These are phyloP conservation scores for Malurus leucopterus DNA, from an alignment of 2,797 vertebrate genomes.

Conservation along the genomic window DNA sequence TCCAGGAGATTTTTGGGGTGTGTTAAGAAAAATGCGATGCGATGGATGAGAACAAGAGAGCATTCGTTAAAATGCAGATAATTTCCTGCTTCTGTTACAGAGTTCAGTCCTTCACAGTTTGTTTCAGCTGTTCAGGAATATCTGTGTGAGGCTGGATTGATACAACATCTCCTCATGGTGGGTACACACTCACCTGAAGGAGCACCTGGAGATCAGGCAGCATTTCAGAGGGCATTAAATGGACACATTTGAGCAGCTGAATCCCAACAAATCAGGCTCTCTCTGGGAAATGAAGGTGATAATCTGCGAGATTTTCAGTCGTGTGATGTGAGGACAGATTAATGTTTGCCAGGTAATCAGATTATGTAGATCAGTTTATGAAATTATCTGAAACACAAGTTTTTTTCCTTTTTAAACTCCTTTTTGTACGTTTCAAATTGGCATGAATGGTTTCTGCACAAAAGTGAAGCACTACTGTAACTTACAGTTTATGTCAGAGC, in stretches of 20 bases:
- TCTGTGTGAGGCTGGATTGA: neutral
- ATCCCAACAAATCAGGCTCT: neutral
- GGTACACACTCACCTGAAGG: neutral
- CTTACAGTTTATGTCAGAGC: neutral
- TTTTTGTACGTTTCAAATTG: neutral
- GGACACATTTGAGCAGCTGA: neutral
- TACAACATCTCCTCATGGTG: neutral
- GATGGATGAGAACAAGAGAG: neutral
- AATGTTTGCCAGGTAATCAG: neutral
- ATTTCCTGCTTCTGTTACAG: neutral
- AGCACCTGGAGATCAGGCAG: neutral
- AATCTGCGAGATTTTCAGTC: neutral
- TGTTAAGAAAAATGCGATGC: neutral
- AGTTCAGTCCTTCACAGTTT: neutral
- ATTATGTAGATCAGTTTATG: neutral
- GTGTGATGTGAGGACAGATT: neutral
- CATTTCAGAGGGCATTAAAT: neutral
- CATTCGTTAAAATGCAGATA: neutral
- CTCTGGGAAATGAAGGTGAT: neutral
- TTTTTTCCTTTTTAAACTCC: neutral
- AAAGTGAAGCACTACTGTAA: accelerated
- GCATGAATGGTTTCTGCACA: neutral
- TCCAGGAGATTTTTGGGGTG: neutral
- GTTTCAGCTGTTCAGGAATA: neutral
- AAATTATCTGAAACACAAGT: neutral